These are phyloP conservation scores for Lepisosteus osseus DNA, from an alignment of 2,113 vertebrate species.

Conservation along the genomic window DNA sequence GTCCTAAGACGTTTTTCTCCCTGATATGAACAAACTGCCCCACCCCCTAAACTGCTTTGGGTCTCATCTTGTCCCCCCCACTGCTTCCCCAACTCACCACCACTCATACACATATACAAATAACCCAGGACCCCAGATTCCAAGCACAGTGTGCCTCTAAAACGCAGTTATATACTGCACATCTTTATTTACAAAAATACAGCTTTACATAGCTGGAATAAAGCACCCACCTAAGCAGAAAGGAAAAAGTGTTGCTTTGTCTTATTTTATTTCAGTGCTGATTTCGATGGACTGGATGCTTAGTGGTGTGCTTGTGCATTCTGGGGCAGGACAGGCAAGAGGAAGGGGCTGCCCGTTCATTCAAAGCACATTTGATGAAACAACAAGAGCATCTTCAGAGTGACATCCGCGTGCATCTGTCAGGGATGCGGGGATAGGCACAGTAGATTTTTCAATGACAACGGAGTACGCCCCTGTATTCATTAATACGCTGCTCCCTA, in stretches of 20 bases:
- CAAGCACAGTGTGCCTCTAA: not conserved
- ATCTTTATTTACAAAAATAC: not conserved
- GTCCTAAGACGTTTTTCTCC: slow-evolving; percentile 63
- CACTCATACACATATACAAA: not conserved
- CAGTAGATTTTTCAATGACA: no score
- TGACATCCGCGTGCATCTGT: slow-evolving; percentile 5
- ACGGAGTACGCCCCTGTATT: no score
- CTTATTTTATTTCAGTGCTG: slow-evolving; percentile 62
- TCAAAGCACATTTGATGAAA: slow-evolving; percentile 69
- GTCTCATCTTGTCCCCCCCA: slow-evolving; percentile 9
- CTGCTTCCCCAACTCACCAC: not conserved
- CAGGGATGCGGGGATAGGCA: slow-evolving; percentile 44
- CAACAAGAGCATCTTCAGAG: slow-evolving; percentile 61
- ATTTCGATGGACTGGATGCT: slow-evolving; percentile 59
- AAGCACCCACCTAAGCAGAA: not conserved
- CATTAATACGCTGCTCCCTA: no score
- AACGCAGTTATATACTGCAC: not conserved
- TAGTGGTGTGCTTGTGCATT: slow-evolving; percentile 47
- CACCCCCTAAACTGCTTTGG: slow-evolving; percentile 30
- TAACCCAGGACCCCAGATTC: no score
- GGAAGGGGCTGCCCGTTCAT: slow-evolving; percentile 57
- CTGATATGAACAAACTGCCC: slow-evolving; percentile 17
- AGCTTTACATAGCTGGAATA: not conserved
- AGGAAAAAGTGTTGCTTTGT: slow-evolving; percentile 20
- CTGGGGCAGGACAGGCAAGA: slow-evolving; percentile 19